Base-by-base conservation (phyloP, 35 echinoderm and acorn worm species). In the Nesometra sesokonis region DNA sequence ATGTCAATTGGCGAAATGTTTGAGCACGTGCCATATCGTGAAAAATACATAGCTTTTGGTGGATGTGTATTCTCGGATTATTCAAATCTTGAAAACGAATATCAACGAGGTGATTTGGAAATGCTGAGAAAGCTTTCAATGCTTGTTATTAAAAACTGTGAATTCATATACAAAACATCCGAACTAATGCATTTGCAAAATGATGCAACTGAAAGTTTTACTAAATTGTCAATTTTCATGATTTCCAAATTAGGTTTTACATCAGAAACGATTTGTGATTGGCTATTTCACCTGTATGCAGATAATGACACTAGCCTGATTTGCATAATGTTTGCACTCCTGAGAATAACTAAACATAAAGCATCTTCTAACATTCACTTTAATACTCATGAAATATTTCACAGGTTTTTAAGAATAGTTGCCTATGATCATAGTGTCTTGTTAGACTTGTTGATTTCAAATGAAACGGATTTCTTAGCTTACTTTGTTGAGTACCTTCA, bases 401-500 rank as follows among this genome's bases (percentile, higher is more conserved):
- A 57, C 11, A 57, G 46, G 13, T 86, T 93, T 35, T 85, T 93
- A 33, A 86, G 86, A 32, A 77, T 38, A 23, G 80, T 93, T 33
- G 46, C 91, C 17, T 89, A 57, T 78, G 91, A 93, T 37, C 87
- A 87, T 76, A 89, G 82, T 31, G 82, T 93, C 29, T 23, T 93
- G 31, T 78, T 93, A 29, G 91, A 93, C 86, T 47, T 93, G 82
- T 80, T 93, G 19, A 93, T 93, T 32, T 93, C 91, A 77, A 76
- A 67, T 0, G 91, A 93, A 76, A 93, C 91, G 21, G 81, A 32
- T 0, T 93, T 93, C 36, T 32, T 93, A 23, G 77, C 82, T 46
- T 93, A 89, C 30, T 82, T 89, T 35, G 87, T 93, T 46, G 36
- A 34, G 17, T 93, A 89, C 39, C 82, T 93, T 8, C 87, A 78